Conservation (phyloP, 1,140 invertebrate species). For the Meloidogyne chitwoodi region DNA sequence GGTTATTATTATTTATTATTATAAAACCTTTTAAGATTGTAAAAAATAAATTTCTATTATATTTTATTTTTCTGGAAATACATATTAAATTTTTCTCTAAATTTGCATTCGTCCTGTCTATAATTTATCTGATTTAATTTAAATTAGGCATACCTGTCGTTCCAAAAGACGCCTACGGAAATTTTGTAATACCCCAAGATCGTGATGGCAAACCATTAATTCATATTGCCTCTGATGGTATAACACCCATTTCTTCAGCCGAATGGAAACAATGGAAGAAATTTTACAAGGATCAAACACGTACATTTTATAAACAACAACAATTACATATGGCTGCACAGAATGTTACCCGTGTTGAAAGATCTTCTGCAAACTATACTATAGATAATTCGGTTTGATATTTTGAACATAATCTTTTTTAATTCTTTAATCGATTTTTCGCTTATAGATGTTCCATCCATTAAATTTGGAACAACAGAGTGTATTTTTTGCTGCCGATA, state of each 20-base stretch:
- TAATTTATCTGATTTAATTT: too few species aligned
- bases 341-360: background rate
- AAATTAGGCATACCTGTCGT: constrained; percentile 21
- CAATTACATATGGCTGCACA: constrained; percentile 3
- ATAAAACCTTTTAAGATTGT: too few species aligned
- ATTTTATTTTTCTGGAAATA: too few species aligned
- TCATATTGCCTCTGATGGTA: constrained; percentile 40
- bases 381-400: background rate
- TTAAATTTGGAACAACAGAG: constrained; percentile 30
- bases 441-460: constrained; percentile 31
- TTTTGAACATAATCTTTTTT: background rate
- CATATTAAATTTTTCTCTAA: too few species aligned
- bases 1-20: constrained; percentile 18
- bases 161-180: constrained; percentile 34
- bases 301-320: constrained; percentile 13
- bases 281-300: constrained; percentile 20
- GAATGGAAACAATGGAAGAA: constrained; percentile 36
- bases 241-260: constrained; percentile 32
- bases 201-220: constrained; percentile 41
- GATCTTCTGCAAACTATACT: background rate
- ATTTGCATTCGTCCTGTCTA: too few species aligned
- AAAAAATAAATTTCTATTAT: too few species aligned
- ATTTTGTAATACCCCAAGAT: constrained; percentile 37
- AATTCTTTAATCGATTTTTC: background rate
- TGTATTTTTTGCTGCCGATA: constrained; percentile 26